Percentiles rank a stretch among this genome's conserved stretches.
These are phyloP conservation scores for Lysandra coridon DNA, from an alignment of 2,888 invertebrate genomes.

Conservation along the genomic window DNA sequence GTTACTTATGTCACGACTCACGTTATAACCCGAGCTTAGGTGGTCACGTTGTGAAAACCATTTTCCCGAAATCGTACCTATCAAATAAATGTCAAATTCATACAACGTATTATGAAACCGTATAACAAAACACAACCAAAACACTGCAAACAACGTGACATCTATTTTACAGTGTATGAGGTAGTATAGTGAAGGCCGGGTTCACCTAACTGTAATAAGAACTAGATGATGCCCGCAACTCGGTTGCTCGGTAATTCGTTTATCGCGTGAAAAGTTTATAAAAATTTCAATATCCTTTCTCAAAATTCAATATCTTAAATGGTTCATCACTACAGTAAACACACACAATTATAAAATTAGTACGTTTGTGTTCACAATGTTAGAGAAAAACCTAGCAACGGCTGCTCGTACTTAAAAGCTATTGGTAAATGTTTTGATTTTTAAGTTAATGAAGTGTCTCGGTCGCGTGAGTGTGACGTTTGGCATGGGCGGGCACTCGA, in stretches of 20 bases:
- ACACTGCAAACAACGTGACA: neutral
- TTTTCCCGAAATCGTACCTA: neutral
- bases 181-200: no score
- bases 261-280: no score
- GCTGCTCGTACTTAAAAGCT: neutral
- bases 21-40: neutral
- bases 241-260: neutral
- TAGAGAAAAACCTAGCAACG: neutral
- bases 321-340: no score
- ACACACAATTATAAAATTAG: no score
- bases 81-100: slow-evolving; percentile 4
- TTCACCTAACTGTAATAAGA: no score
- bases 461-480: slow-evolving; percentile 49
- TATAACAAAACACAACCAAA: neutral
- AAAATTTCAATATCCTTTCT: no score
- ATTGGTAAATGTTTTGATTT: slow-evolving; percentile 31
- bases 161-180: neutral
- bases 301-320: no score
- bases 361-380: no score
- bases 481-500: slow-evolving; percentile 71
- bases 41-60: neutral
- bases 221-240: neutral
- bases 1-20: neutral
- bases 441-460: slow-evolving; percentile 38
- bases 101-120: neutral